Base-by-base conservation (phyloP, 2,797 vertebrate species). In the Takifugu ocellatus region DNA sequence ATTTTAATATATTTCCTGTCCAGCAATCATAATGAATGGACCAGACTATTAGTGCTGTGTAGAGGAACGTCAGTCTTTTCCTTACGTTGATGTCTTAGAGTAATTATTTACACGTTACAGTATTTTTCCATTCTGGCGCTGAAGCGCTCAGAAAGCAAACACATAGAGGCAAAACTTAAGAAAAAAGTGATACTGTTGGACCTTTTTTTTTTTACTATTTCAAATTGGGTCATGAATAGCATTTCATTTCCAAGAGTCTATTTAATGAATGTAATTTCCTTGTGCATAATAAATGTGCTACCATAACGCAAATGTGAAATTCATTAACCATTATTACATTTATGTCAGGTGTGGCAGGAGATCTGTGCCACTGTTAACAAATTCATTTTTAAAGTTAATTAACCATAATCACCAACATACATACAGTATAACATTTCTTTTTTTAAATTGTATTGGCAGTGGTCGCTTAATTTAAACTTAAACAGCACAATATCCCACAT, bases 241-340 rank as follows among this genome's bases (percentile, higher is more conserved):
- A 69, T 71, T 82, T 84, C 69, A 75, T 81, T 78, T 84, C 81
- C 82, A 84, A 75, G 76, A 66, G 53, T 74, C 72, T 81, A 66
- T 75, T 83, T 81, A 82, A 86, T 83, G 78, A 82, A 83, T 82
- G 82, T 76, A 76, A 83, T 88, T 85, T 84, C 79, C 78, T 79
- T 58, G 53, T 83, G 82, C 72, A 84, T 84, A 78, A 66, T 71
- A 80, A 85, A 85, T 84, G 79, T 82, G 77, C 81, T 81, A 71
- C 79, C 81, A 39, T 17, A 52, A 52, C 5, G 11, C 27, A 69
- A 76, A 61, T 72, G 46, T 58, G 69, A 84, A 78, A 81, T 86
- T 84, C 75, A 86, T 81, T 77, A 82, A 68, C 70, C 65, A 81
- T 81, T 78, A 85, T 84, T 82, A 85, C 74, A 83, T 74, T 84